These are phyloP conservation scores for Bombus breviceps DNA, from an alignment of 1,140 invertebrate species.

Conservation along the genomic window DNA sequence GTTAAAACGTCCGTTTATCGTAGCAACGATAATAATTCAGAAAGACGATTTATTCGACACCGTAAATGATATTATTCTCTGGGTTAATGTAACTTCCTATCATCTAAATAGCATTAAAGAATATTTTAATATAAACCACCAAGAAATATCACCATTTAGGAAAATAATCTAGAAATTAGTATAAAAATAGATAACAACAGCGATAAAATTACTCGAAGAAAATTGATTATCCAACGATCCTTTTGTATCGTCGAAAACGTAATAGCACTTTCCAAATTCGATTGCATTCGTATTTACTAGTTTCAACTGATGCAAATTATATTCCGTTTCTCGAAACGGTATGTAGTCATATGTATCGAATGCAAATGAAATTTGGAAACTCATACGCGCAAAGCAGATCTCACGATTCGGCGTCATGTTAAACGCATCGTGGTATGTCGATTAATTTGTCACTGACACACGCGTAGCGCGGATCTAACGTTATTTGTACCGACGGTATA, in stretches of 20 bases:
- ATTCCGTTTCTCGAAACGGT: neutral
- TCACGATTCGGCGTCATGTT: neutral
- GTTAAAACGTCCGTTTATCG: neutral
- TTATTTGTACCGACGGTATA: neutral
- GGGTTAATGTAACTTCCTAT: neutral
- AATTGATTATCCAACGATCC: neutral
- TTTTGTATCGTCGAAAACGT: neutral
- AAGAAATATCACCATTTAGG: neutral
- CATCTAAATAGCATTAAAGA: neutral
- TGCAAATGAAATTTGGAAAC: conserved; percentile 14
- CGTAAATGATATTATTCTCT: neutral
- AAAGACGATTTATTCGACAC: neutral
- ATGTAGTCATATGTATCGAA: neutral
- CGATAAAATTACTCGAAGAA: neutral
- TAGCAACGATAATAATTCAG: neutral
- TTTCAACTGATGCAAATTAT: neutral
- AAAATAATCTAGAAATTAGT: neutral
- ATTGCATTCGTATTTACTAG: neutral
- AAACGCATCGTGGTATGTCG: neutral
- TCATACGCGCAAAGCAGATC: neutral
- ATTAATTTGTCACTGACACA: conserved; percentile 10
- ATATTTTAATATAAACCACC: neutral
- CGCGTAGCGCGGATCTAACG: neutral
- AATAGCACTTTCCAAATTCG: neutral
- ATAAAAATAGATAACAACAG: too few relatives aligned